These are phyloP conservation scores for Plotosus lineatus DNA, from an alignment of 2,113 vertebrate genomes.

Conservation along the genomic window DNA sequence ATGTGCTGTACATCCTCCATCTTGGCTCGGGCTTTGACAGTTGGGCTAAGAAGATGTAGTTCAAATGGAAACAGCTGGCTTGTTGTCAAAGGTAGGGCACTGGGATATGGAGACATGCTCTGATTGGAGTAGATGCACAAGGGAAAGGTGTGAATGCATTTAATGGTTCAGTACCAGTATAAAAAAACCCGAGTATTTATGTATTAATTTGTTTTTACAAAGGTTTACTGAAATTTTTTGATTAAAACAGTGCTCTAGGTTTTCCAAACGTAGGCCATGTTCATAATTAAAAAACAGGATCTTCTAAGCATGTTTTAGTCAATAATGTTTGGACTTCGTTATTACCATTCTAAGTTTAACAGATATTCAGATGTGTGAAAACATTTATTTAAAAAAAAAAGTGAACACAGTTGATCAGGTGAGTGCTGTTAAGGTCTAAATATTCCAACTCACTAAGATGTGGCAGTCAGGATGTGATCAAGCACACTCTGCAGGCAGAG, in stretches of 20 bases:
- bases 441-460: no score
- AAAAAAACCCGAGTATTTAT: neutral
- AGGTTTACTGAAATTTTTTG: neutral
- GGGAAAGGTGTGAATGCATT: neutral
- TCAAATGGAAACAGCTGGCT: constrained; percentile 22
- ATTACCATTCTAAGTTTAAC: neutral
- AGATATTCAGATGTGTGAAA: neutral
- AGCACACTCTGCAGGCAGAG: no score
- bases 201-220: neutral
- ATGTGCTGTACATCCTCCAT: constrained; percentile 61
- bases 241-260: neutral
- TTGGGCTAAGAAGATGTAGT: constrained; percentile 38
- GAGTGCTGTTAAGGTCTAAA: neutral
- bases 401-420: neutral
- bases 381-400: neutral
- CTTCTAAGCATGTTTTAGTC: neutral
- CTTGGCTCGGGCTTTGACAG: constrained; percentile 63
- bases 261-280: neutral
- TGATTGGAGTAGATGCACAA: neutral
- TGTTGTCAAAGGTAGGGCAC: constrained; percentile 16
- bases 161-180: neutral
- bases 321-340: neutral
- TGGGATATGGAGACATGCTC: constrained; percentile 5
- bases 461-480: no score
- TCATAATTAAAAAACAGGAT: neutral